Conservation (phyloP, 2,113 vertebrate genomes). For the Petrocephalus microphthalmus region DNA sequence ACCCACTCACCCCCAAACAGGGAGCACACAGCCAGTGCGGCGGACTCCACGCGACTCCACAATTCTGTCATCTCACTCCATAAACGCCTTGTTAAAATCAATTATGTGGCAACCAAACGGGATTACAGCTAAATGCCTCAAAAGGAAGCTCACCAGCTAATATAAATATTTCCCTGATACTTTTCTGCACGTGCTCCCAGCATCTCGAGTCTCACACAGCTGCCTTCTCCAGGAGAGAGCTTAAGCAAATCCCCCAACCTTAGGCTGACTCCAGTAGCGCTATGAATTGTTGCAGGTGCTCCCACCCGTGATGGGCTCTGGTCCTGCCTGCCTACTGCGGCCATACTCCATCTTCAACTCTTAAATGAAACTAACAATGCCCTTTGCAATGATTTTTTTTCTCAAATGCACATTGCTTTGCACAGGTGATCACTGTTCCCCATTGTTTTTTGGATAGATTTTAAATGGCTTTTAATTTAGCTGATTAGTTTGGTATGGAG, state of each 20-base stretch:
- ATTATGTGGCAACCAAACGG: slow-evolving; percentile 74
- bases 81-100: slow-evolving; percentile 69
- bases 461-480: not conserved
- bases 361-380: not conserved
- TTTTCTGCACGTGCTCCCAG: slow-evolving; percentile 60
- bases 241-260: slow-evolving; percentile 73
- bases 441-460: not conserved
- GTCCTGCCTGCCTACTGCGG: not conserved
- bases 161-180: slow-evolving; percentile 69
- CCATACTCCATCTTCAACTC: not conserved
- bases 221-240: slow-evolving; percentile 48
- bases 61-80: slow-evolving; percentile 59
- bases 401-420: not conserved
- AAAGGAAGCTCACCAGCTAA: slow-evolving; percentile 61
- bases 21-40: slow-evolving; percentile 47
- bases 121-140: slow-evolving; percentile 76
- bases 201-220: slow-evolving; percentile 56
- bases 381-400: not conserved
- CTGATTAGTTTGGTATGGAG: not conserved
- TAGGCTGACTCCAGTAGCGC: slow-evolving; percentile 75
- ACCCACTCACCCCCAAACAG: slow-evolving; percentile 31
- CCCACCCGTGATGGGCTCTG: not conserved
- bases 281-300: slow-evolving; percentile 55
- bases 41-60: slow-evolving; percentile 57
- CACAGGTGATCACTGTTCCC: not conserved